phyloP scores from a whole-genome alignment of 2,888 invertebrate species.

The Sinotaia quadrata region DNA sequence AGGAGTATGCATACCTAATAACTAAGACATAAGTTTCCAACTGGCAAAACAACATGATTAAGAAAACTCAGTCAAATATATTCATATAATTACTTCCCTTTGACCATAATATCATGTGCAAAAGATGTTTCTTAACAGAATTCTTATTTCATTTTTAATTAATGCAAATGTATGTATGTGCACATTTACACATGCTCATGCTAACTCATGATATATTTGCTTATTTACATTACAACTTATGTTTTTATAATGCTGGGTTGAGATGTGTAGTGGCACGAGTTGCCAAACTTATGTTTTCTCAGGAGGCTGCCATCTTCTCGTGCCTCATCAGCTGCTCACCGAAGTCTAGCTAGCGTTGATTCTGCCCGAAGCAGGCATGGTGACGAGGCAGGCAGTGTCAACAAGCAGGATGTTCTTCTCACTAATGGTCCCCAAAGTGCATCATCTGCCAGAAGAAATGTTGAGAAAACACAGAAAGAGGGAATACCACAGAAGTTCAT shows the following conservation, averaged over 20 bases:
- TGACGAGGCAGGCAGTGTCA: neutral
- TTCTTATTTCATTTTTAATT: too few species aligned
- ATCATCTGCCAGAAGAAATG: neutral
- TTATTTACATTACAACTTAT: neutral
- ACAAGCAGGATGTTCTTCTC: conserved; percentile 8
- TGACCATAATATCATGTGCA: too few species aligned
- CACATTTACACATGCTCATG: neutral
- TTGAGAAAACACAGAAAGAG: neutral
- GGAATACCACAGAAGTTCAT: neutral
- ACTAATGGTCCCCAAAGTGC: conserved; percentile 1
- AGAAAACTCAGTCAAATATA: too few species aligned
- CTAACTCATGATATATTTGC: neutral
- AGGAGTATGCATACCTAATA: too few species aligned
- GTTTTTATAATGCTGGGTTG: neutral
- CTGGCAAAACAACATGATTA: too few species aligned
- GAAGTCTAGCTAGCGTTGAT: conserved; percentile 20
- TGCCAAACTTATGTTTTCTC: neutral
- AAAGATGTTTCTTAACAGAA: too few species aligned
- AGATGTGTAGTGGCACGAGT: neutral
- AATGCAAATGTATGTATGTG: too few species aligned
- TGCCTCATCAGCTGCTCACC: conserved; percentile 15
- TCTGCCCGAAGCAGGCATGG: neutral
- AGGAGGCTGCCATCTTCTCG: conserved; percentile 9
- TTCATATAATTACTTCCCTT: too few species aligned
- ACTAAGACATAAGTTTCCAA: too few species aligned